Conservation (phyloP, 2,797 vertebrate genomes). For the Lepidocolaptes lacrymiger region DNA sequence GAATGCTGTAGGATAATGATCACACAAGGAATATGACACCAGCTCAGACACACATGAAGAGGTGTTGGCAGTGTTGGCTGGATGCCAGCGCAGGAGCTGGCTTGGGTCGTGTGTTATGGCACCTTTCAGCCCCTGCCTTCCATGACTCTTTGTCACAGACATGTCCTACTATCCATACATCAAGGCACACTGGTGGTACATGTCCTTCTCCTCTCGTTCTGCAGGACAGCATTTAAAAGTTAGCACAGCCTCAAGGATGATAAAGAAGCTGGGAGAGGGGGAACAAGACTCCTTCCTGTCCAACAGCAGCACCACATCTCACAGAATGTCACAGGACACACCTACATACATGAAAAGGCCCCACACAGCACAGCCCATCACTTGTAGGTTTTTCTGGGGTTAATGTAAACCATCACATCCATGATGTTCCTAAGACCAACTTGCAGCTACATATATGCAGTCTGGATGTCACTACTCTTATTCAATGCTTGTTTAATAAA, state of each 20-base stretch:
- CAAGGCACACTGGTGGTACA: not conserved
- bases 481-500: not conserved
- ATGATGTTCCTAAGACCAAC: not conserved
- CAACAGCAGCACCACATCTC: not conserved
- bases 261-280: not conserved
- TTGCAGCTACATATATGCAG: not conserved
- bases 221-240: not conserved
- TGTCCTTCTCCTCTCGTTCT: not conserved
- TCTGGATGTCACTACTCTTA: not conserved
- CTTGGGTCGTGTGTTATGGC: rapidly evolving
- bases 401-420: not conserved
- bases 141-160: not conserved
- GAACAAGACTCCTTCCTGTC: rapidly evolving
- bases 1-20: not conserved
- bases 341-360: not conserved
- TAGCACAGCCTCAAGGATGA: not conserved
- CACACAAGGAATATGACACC: not conserved
- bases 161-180: rapidly evolving
- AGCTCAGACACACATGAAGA: not conserved
- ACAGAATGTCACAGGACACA: not conserved
- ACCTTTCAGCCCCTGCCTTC: not conserved
- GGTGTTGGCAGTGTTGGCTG: not conserved
- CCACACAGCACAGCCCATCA: not conserved
- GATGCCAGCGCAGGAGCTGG: not conserved
- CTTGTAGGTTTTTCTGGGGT: not conserved